Conservation (phyloP, 2,888 invertebrate species). For the Priapulus caudatus region DNA sequence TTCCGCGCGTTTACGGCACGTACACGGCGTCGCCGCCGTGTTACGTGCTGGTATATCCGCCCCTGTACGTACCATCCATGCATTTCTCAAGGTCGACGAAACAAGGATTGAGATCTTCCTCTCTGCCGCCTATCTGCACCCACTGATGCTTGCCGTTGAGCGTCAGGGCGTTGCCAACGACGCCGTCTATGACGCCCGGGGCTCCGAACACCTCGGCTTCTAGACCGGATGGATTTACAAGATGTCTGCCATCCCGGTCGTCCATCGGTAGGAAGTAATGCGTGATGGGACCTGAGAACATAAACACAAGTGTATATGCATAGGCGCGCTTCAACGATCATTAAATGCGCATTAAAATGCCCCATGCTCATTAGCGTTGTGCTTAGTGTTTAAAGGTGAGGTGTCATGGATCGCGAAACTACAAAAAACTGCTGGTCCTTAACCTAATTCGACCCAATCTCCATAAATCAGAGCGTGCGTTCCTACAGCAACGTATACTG, state of each 20-base stretch:
- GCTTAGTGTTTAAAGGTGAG: no score
- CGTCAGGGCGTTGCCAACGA: background rate
- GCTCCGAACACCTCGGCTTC: slow-evolving; percentile 23
- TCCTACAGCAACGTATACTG: no score
- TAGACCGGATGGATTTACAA: slow-evolving; percentile 34
- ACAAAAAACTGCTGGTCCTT: no score
- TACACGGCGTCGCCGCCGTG: no score
- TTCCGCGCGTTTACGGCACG: no score
- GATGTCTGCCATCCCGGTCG: slow-evolving; percentile 20
- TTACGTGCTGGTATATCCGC: no score
- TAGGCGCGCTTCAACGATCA: no score
- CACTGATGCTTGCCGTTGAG: background rate
- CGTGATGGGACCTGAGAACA: slow-evolving; percentile 24
- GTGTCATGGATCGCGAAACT: no score
- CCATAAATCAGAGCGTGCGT: no score
- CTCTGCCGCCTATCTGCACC: background rate
- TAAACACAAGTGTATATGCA: background rate
- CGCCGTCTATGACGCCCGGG: background rate
- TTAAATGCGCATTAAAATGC: no score
- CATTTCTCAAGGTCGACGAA: background rate
- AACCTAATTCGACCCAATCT: no score
- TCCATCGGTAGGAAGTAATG: slow-evolving; percentile 36
- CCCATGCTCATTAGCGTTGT: no score
- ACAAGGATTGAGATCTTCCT: background rate
- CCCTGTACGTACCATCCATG: background rate